These are phyloP conservation scores for Dallia pectoralis DNA, from an alignment of 2,797 vertebrate genomes.

Conservation along the genomic window DNA sequence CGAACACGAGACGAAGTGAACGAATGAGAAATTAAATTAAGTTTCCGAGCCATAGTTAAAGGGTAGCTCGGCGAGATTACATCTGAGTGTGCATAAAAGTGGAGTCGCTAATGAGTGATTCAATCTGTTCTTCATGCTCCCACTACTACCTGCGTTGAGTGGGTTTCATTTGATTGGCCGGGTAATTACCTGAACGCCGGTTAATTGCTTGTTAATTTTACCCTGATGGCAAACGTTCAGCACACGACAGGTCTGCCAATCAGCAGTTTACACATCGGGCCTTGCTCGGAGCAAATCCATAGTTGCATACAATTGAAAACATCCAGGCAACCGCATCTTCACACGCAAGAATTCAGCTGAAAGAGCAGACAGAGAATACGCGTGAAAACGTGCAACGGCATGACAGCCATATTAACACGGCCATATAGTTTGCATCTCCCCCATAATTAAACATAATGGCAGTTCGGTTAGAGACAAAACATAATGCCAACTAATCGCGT, in stretches of 20 bases:
- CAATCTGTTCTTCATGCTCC: conserved; percentile 56
- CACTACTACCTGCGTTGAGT: conserved; percentile 61
- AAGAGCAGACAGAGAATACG: background rate
- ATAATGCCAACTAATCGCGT: conserved; percentile 55
- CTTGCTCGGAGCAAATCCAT: conserved; percentile 6
- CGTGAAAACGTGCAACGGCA: background rate
- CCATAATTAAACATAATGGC: conserved; percentile 60
- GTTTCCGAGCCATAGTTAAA: conserved; percentile 8
- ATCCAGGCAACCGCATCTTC: conserved; percentile 16
- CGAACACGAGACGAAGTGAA: background rate
- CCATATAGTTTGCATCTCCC: conserved; percentile 63
- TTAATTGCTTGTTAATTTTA: conserved; percentile 75
- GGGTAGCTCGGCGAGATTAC: conserved; percentile 44
- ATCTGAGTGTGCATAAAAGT: conserved; percentile 32
- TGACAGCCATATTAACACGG: conserved; percentile 49
- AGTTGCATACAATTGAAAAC: conserved; percentile 15
- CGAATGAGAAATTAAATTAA: conserved; percentile 11
- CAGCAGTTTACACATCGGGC: conserved; percentile 57
- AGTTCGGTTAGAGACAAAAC: conserved; percentile 28
- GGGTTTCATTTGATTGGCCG: conserved; percentile 71
- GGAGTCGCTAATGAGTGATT: conserved; percentile 54
- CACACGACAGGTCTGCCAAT: conserved; percentile 64
- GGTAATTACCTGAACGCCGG: conserved; percentile 70
- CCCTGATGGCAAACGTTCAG: conserved; percentile 65
- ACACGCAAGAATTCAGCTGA: background rate